Evolutionary conservation across 2,113 vertebrate species (phyloP).

Genomic region (Ophiodon elongatus): DNA sequence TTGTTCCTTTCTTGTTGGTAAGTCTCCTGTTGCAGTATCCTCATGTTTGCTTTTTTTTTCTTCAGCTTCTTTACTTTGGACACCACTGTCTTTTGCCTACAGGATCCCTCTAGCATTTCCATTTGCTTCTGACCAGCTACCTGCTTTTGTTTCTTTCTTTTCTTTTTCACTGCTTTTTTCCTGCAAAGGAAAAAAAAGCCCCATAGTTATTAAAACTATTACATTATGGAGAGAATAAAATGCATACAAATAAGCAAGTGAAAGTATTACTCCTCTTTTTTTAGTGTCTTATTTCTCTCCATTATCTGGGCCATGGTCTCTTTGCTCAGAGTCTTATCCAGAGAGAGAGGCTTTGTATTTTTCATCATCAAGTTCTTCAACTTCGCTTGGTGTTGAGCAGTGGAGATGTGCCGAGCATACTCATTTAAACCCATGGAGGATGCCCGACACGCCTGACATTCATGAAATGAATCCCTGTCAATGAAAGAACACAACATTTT

Average conservation of each 20-base stretch:
- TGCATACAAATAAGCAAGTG: background rate
- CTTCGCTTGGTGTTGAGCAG: slow-evolving; percentile 85
- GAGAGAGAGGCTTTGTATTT: slow-evolving; percentile 73
- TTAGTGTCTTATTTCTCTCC: slow-evolving; percentile 53
- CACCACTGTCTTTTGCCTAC: background rate
- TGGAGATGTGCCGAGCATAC: slow-evolving; percentile 90
- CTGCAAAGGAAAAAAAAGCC: slow-evolving; percentile 19
- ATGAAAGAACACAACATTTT: background rate
- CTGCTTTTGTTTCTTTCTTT: slow-evolving; percentile 48
- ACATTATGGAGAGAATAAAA: background rate
- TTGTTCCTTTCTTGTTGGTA: background rate
- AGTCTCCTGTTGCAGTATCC: background rate
- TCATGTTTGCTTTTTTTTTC: background rate
- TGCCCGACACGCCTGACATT: slow-evolving; percentile 89
- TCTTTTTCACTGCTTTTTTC: slow-evolving; percentile 27
- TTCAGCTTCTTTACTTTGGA: background rate
- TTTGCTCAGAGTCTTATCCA: background rate
- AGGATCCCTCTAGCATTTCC: background rate
- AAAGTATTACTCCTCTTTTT: slow-evolving; percentile 47
- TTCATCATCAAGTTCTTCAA: slow-evolving; percentile 76
- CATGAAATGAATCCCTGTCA: slow-evolving; percentile 86
- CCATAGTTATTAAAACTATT: background rate
- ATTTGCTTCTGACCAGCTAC: background rate
- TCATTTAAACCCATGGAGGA: slow-evolving; percentile 85
- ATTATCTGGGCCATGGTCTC: background rate